These are phyloP conservation scores for Heterotis niloticus DNA, from an alignment of 2,113 vertebrate species.

Conservation along the genomic window DNA sequence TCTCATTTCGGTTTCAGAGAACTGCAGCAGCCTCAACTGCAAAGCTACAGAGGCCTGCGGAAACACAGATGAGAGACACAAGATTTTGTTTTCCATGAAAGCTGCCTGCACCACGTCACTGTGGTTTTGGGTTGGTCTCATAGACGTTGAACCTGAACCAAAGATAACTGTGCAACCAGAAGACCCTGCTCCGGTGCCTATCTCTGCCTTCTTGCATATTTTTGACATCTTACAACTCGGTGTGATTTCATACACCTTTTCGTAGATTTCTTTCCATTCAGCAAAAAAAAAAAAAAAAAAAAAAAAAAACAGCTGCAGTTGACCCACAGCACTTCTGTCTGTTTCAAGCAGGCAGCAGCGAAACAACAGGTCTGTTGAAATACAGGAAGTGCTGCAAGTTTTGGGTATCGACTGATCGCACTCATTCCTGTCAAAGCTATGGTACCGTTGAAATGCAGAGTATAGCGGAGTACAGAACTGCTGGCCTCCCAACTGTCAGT, in stretches of 20 bases:
- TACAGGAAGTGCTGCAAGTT: background rate
- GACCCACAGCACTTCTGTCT: background rate
- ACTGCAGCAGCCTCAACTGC: background rate
- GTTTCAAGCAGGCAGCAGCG: background rate
- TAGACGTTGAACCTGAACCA: background rate
- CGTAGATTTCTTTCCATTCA: slow-evolving; percentile 3
- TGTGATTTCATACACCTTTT: background rate
- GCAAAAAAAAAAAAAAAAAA: no score
- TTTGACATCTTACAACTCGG: no score
- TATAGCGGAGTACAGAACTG: background rate
- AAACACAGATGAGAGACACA: slow-evolving; percentile 9
- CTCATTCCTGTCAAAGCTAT: background rate
- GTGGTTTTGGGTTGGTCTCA: slow-evolving; percentile 20
- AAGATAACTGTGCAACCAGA: background rate
- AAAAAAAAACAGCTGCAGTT: background rate
- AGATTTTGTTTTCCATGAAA: slow-evolving; percentile 32
- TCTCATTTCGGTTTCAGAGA: slow-evolving; percentile 3
- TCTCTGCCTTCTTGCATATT: background rate
- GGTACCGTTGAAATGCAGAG: background rate
- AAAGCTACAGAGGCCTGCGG: slow-evolving; percentile 1
- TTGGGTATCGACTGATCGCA: slow-evolving; percentile 3
- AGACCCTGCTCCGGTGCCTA: background rate
- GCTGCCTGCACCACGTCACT: background rate
- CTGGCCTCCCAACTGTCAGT: no score
- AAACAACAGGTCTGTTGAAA: background rate